phyloP scores from a whole-genome alignment of 2,797 vertebrate species.

The Morelia viridis region DNA sequence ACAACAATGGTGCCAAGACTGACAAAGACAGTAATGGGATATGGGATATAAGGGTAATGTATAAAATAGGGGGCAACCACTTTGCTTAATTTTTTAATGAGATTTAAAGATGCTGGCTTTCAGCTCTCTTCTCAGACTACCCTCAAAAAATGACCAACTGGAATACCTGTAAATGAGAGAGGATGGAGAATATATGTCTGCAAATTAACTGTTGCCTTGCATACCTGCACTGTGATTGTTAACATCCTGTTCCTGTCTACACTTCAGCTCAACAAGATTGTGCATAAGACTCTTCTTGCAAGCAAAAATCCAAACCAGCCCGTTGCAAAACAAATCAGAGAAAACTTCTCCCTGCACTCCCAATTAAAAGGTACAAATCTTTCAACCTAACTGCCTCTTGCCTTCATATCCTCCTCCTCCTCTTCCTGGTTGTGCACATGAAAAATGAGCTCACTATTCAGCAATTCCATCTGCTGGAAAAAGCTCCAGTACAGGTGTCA shows the following conservation, averaged over 20 bases:
- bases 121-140: neutral
- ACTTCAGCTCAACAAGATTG: neutral
- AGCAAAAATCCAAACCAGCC: neutral
- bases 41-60: neutral
- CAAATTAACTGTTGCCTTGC: neutral
- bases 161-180: neutral
- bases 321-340: neutral
- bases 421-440: neutral
- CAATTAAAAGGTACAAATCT: neutral
- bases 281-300: neutral
- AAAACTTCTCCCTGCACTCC: neutral
- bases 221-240: neutral
- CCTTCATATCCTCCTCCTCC: neutral
- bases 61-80: neutral
- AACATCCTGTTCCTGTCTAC: conserved; percentile 1
- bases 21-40: neutral
- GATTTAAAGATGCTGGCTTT: neutral
- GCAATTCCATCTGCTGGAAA: neutral
- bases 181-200: neutral
- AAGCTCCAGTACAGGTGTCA: neutral
- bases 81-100: neutral
- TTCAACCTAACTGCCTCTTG: neutral
- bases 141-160: neutral
- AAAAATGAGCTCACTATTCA: neutral
- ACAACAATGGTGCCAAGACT: neutral